Conservation (phyloP, 2,113 vertebrate genomes). For the Tringa solitaria region DNA sequence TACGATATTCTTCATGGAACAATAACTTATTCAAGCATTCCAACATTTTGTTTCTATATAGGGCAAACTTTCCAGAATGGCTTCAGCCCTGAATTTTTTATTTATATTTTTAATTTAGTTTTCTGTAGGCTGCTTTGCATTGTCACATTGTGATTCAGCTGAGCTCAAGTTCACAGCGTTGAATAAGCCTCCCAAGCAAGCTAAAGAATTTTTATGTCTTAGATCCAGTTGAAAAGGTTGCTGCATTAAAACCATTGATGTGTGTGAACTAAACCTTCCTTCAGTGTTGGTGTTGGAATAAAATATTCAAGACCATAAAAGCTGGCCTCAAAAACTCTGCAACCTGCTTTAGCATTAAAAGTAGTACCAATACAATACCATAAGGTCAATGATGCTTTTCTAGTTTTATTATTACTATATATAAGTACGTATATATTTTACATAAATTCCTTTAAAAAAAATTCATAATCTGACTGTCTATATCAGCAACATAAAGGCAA, state of each 20-base stretch:
- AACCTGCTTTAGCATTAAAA: neutral
- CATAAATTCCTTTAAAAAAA: neutral
- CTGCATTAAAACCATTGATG: conserved; percentile 58
- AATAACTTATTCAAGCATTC: conserved; percentile 3
- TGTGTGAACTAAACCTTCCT: conserved; percentile 52
- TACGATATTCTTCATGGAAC: neutral
- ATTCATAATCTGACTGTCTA: neutral
- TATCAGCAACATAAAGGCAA: neutral
- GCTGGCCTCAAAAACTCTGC: neutral
- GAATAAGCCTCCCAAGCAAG: conserved; percentile 56
- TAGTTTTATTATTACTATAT: neutral
- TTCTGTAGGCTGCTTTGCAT: conserved; percentile 49
- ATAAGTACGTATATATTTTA: neutral
- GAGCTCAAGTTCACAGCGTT: conserved; percentile 36
- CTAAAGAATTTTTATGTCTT: conserved; percentile 64
- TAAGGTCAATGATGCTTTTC: neutral
- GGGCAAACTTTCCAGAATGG: neutral
- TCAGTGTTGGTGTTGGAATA: conserved; percentile 1
- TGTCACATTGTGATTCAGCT: conserved; percentile 46
- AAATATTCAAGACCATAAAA: conserved; percentile 46
- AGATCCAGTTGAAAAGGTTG: conserved; percentile 63
- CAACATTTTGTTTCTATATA: neutral
- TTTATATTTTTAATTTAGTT: conserved; percentile 54
- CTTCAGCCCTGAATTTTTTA: conserved; percentile 35
- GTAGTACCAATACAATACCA: neutral